These are phyloP conservation scores for Diacarnus erythraeanus DNA, from an alignment of 37 sponge, comb jelly and placozoan genomes.

Conservation along the genomic window DNA sequence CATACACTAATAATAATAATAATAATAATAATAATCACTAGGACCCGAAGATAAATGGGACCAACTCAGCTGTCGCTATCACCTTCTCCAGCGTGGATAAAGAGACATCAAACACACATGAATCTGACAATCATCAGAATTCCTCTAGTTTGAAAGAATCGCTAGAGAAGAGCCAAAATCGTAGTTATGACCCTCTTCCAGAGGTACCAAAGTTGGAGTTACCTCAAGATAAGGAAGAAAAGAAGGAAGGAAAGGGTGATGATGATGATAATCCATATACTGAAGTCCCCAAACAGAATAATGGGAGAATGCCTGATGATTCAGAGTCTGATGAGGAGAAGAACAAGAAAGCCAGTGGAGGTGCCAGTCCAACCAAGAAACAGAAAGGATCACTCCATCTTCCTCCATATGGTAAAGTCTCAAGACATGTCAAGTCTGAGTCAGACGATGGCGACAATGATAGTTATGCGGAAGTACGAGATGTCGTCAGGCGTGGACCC, in stretches of 20 bases:
- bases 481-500: conserved; percentile 2
- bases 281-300: not conserved
- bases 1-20: too few relatives aligned
- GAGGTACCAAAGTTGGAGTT: conserved; percentile 8
- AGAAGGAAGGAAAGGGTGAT: conserved; percentile 26
- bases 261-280: conserved; percentile 40
- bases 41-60: not conserved
- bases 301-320: not conserved
- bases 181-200: conserved; percentile 20
- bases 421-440: not conserved
- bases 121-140: not conserved
- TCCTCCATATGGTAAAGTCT: conserved; percentile 29
- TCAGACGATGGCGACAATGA: not conserved
- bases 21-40: too few relatives aligned
- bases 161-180: not conserved
- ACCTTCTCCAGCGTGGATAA: not conserved
- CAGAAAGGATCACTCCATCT: conserved; percentile 9
- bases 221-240: not conserved
- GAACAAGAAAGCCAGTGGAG: not conserved
- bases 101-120: not conserved
- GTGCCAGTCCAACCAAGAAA: not conserved
- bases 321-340: not conserved
- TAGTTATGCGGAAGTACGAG: conserved; percentile 41
- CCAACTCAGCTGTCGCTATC: not conserved
- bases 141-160: not conserved